A percentile compares a stretch with the other conserved stretches of the same genome.
Evolutionary conservation across 1,140 invertebrate species (phyloP).

Genomic region (Hestina assimilis): DNA sequence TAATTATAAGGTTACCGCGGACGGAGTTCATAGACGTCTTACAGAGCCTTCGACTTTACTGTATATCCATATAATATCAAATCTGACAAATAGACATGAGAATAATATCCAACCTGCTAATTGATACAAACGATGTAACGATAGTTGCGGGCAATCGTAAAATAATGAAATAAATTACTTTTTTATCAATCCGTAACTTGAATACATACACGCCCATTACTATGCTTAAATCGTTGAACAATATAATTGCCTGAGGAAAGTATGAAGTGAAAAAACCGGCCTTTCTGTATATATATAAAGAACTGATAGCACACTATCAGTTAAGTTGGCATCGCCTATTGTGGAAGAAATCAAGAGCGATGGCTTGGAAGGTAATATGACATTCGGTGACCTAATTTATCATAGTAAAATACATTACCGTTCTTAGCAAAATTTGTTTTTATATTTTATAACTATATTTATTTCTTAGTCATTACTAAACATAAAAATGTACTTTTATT

Average conservation of each 20-base stretch:
- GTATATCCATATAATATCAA: too few relatives aligned
- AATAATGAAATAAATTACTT: conserved; percentile 13
- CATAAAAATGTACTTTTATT: too few relatives aligned
- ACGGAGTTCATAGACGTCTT: too few relatives aligned
- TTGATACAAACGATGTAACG: neutral
- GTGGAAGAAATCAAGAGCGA: conserved; percentile 23
- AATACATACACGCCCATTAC: conserved; percentile 29
- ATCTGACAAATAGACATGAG: too few relatives aligned
- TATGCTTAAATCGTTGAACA: conserved; percentile 37
- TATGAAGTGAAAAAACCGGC: conserved; percentile 38
- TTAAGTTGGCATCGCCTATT: conserved; percentile 27
- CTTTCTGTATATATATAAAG: conserved; percentile 44
- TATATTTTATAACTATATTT: too few relatives aligned
- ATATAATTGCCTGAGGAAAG: conserved; percentile 39
- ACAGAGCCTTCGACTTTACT: too few relatives aligned
- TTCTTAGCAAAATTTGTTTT: neutral
- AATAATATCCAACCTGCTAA: too few relatives aligned
- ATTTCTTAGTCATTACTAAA: neutral
- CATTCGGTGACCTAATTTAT: conserved; percentile 19
- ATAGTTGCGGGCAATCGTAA: neutral
- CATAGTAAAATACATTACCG: neutral
- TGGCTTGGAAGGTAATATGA: conserved; percentile 54
- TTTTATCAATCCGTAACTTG: conserved; percentile 32
- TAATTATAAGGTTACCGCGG: too few relatives aligned
- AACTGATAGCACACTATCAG: conserved; percentile 28